Conservation (phyloP, 2,797 vertebrate genomes). For the Sciurus carolinensis region DNA sequence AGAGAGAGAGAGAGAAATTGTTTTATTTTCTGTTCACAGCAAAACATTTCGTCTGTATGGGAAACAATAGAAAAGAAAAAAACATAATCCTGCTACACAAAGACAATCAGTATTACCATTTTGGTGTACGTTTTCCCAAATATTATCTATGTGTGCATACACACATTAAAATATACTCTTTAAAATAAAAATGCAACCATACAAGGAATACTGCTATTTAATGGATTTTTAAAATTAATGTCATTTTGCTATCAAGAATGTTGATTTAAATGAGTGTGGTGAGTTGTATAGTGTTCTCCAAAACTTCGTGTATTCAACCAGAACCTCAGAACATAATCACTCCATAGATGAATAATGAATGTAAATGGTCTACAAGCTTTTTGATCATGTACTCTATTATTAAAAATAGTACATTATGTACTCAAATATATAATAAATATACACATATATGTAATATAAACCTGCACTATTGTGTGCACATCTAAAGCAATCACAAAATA, state of each 20-base stretch:
- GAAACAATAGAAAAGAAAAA: background rate
- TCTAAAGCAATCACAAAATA: slow-evolving; percentile 8
- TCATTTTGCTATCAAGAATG: background rate
- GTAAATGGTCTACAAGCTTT: background rate
- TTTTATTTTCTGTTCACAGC: background rate
- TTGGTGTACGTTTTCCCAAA: background rate
- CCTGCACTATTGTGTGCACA: background rate
- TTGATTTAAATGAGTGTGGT: background rate
- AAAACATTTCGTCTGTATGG: background rate
- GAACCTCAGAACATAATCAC: background rate
- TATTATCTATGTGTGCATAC: background rate
- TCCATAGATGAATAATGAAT: slow-evolving; percentile 45
- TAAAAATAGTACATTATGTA: background rate
- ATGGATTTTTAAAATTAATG: slow-evolving; percentile 24
- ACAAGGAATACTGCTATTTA: background rate
- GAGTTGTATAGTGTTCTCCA: background rate
- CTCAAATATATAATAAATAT: background rate
- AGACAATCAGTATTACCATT: slow-evolving; percentile 4
- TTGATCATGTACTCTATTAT: background rate
- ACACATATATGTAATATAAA: slow-evolving; percentile 38
- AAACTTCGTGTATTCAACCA: background rate
- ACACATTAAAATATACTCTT: background rate
- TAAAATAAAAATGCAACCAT: slow-evolving; percentile 28
- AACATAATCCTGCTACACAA: background rate
- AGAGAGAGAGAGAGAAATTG: background rate